Evolutionary conservation across 2,797 vertebrate genomes (phyloP).

Genomic region (Pseudocheirus occidentalis): DNA sequence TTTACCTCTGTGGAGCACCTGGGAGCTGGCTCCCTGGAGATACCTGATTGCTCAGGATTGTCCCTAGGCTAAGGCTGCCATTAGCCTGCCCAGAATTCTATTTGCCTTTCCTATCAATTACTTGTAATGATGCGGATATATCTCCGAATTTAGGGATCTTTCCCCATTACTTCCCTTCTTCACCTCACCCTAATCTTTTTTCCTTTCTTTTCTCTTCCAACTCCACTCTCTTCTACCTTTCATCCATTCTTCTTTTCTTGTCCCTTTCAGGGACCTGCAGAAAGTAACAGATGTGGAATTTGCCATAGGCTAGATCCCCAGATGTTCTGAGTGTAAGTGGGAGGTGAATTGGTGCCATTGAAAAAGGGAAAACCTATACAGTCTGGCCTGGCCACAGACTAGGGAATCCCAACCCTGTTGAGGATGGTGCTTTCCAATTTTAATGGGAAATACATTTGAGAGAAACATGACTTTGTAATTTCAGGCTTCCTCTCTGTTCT

Average conservation of each 20-base stretch:
- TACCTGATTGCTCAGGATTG: slow-evolving; percentile 3
- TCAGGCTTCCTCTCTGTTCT: neutral
- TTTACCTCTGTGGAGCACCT: neutral
- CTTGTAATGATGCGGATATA: neutral
- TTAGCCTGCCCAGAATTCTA: neutral
- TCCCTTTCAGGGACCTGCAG: neutral
- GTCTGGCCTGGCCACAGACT: neutral
- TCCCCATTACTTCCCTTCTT: neutral
- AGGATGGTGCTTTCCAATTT: slow-evolving; percentile 54
- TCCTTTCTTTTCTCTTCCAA: neutral
- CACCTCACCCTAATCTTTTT: neutral
- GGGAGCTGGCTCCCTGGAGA: neutral
- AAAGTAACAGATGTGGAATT: neutral
- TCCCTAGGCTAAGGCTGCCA: neutral
- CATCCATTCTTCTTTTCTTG: neutral
- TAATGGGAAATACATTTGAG: slow-evolving; percentile 70
- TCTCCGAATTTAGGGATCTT: neutral
- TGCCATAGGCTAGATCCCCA: neutral
- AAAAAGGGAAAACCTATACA: neutral
- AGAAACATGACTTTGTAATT: slow-evolving; percentile 80
- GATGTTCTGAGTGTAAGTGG: neutral
- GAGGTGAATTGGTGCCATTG: neutral
- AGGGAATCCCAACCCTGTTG: neutral
- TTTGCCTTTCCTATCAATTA: neutral
- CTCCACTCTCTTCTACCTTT: neutral